Percentiles rank a stretch among this genome's conserved stretches.
Evolutionary conservation across 1,140 invertebrate species (phyloP).

Genomic region (Stegodyphus mimosarum): DNA sequence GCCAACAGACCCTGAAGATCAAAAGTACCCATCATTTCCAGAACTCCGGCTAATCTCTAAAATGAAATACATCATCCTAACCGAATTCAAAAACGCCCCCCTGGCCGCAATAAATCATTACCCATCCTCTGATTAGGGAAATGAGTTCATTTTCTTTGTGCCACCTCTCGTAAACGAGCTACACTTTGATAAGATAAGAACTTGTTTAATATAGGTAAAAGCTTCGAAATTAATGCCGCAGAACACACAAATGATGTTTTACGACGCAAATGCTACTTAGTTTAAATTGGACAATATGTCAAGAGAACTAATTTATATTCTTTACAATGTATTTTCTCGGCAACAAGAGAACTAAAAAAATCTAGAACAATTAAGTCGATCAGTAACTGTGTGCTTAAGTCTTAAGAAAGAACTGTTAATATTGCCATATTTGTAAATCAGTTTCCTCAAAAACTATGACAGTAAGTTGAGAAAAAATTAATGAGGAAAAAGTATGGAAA

Average conservation of each 20-base stretch:
- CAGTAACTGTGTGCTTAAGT: no score
- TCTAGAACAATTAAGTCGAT: no score
- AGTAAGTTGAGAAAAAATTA: no score
- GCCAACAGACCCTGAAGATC: not conserved
- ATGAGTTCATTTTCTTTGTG: constrained; percentile 19
- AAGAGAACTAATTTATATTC: not conserved
- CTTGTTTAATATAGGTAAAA: constrained; percentile 39
- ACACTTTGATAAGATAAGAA: constrained; percentile 10
- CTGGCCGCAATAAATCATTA: constrained; percentile 35
- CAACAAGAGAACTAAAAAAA: not conserved
- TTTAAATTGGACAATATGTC: not conserved
- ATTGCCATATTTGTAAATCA: no score
- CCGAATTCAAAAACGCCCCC: constrained; percentile 1
- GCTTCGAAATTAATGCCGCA: constrained; percentile 32
- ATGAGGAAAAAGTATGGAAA: no score
- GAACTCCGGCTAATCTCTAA: not conserved
- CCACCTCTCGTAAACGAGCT: not conserved
- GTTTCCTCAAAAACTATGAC: no score
- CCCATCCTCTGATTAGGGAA: constrained; percentile 19
- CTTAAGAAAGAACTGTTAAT: no score
- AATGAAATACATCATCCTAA: not conserved
- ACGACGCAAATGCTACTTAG: not conserved
- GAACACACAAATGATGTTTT: constrained; percentile 3
- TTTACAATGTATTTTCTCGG: not conserved
- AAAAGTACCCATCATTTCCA: not conserved